These are phyloP conservation scores for Peromyscus melanophrys DNA, from an alignment of 2,797 vertebrate species.

Conservation along the genomic window DNA sequence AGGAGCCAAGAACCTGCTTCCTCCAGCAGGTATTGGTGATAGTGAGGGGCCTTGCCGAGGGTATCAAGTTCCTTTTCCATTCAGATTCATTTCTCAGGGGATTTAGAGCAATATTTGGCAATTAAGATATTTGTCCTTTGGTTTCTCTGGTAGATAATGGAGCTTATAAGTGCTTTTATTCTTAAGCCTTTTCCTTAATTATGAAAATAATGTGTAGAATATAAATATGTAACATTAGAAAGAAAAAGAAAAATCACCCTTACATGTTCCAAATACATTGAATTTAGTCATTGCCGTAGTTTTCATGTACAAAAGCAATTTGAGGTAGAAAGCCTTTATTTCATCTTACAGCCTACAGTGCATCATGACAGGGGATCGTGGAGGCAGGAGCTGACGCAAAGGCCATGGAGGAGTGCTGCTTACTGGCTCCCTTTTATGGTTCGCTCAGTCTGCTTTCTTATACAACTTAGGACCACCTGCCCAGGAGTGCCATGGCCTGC, in stretches of 20 bases:
- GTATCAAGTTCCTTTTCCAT: background rate
- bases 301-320: background rate
- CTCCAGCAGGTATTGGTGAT: background rate
- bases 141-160: background rate
- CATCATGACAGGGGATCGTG: background rate
- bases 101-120: background rate
- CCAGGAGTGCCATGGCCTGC: background rate
- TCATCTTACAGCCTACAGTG: background rate
- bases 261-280: fast-evolving
- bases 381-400: background rate
- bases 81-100: background rate
- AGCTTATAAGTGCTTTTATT: background rate
- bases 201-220: background rate
- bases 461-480: background rate
- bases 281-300: background rate
- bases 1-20: background rate
- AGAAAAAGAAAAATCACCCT: constrained; percentile 9
- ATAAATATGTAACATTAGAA: constrained; percentile 14
- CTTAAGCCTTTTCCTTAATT: constrained; percentile 48
- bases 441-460: background rate
- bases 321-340: background rate
- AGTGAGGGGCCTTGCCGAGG: background rate
- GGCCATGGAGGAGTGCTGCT: too few species aligned
- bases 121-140: constrained; percentile 52
- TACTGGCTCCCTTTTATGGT: too few species aligned